Conservation (phyloP, 2,113 vertebrate genomes). For the Dipodomys ordii region DNA sequence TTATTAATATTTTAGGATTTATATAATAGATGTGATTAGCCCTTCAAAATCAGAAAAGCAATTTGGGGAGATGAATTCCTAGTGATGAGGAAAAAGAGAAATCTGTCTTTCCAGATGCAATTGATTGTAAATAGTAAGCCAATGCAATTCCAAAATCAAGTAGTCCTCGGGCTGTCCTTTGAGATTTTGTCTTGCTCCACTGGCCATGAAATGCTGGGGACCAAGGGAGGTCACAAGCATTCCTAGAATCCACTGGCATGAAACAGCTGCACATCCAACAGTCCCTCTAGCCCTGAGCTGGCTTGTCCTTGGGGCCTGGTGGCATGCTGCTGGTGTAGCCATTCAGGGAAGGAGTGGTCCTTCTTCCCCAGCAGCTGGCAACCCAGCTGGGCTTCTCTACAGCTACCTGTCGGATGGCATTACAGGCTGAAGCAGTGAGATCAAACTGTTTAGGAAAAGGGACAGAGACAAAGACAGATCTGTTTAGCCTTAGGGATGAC, state of each 20-base stretch:
- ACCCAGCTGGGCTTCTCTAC: slow-evolving; percentile 86
- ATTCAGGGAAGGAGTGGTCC: slow-evolving; percentile 75
- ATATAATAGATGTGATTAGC: slow-evolving; percentile 56
- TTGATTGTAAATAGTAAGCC: slow-evolving; percentile 78
- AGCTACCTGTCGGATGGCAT: slow-evolving; percentile 89
- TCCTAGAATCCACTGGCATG: slow-evolving; percentile 91
- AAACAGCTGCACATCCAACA: slow-evolving; percentile 82
- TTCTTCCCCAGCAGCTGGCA: slow-evolving; percentile 83
- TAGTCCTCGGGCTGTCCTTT: slow-evolving; percentile 86
- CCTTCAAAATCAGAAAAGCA: slow-evolving; percentile 69
- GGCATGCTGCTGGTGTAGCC: slow-evolving; percentile 62
- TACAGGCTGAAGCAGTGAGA: slow-evolving; percentile 80
- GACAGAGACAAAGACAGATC: slow-evolving; percentile 55
- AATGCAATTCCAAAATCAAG: slow-evolving; percentile 82
- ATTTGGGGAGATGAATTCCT: neutral
- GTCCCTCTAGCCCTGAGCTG: slow-evolving; percentile 64
- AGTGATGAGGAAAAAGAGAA: neutral
- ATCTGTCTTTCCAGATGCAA: slow-evolving; percentile 40
- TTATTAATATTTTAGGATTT: slow-evolving; percentile 40
- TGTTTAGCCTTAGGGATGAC: slow-evolving; percentile 40
- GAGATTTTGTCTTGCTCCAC: slow-evolving; percentile 90
- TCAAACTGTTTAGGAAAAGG: slow-evolving; percentile 81
- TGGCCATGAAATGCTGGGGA: slow-evolving; percentile 87
- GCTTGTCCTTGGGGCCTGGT: slow-evolving; percentile 82
- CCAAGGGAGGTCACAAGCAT: slow-evolving; percentile 88